Evolutionary conservation across 2,797 vertebrate species (phyloP).

Genomic region (Oreortyx pictus): DNA sequence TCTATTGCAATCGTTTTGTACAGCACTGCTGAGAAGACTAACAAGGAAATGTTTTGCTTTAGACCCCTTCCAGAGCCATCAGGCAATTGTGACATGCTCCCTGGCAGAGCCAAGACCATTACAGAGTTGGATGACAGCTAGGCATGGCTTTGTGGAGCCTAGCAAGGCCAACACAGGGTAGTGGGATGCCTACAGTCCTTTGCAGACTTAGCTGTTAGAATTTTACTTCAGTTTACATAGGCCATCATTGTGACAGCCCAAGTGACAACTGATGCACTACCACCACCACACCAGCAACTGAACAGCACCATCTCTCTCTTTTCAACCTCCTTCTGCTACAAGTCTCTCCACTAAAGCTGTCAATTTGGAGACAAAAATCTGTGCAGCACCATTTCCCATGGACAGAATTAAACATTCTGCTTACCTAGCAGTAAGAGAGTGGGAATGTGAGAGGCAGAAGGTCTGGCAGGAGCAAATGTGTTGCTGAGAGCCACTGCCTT

Average conservation of each 20-base stretch:
- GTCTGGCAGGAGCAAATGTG: neutral
- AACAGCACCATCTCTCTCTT: constrained; percentile 20
- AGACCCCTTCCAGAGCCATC: neutral
- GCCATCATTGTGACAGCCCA: constrained; percentile 37
- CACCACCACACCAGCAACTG: neutral
- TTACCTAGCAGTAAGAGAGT: neutral
- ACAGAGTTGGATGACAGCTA: constrained; percentile 13
- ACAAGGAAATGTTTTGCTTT: neutral
- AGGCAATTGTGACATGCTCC: neutral
- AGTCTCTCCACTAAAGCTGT: neutral
- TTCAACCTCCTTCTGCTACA: neutral
- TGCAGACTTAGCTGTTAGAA: constrained; percentile 41
- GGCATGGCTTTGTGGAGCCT: constrained; percentile 45
- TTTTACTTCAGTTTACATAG: constrained; percentile 38
- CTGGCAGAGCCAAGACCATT: neutral
- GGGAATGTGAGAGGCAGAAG: neutral
- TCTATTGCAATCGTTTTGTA: neutral
- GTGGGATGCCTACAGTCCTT: neutral
- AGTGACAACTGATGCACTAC: neutral
- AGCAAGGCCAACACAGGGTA: constrained; percentile 42
- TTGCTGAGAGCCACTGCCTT: neutral
- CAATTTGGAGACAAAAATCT: neutral
- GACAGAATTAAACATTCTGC: neutral
- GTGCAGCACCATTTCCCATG: neutral
- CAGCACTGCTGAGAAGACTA: neutral